phyloP scores from a whole-genome alignment of 2,113 vertebrate genomes.

The Pelmatolapia mariae region DNA sequence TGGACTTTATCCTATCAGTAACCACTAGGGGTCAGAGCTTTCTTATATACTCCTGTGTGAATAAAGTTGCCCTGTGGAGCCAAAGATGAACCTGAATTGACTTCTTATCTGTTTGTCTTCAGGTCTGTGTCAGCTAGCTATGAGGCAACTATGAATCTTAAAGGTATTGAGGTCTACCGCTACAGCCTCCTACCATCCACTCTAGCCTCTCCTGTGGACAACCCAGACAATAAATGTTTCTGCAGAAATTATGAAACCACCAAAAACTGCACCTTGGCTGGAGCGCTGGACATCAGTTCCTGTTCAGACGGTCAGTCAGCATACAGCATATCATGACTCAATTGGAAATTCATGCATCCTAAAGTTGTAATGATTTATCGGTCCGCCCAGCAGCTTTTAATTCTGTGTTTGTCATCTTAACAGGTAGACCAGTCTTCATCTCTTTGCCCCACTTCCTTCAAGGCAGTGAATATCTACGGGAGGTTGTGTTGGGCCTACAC shows the following conservation, averaged over 20 bases:
- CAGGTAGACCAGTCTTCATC: constrained; percentile 81
- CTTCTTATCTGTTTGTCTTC: background rate
- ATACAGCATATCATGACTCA: background rate
- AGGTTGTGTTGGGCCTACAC: constrained; percentile 68
- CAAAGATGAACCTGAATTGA: background rate
- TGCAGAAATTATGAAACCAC: constrained; percentile 66
- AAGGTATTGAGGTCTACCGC: constrained; percentile 86
- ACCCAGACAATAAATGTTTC: constrained; percentile 83
- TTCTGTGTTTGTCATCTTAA: background rate
- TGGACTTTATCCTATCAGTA: background rate
- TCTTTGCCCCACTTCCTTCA: constrained; percentile 91
- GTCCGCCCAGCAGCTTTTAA: background rate
- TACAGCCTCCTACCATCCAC: constrained; percentile 73
- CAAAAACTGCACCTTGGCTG: constrained; percentile 78
- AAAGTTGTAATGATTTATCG: background rate
- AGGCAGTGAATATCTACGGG: constrained; percentile 67
- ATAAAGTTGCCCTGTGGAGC: background rate
- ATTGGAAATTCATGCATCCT: background rate
- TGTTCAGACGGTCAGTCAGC: constrained; percentile 75
- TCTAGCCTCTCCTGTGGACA: constrained; percentile 76
- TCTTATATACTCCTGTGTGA: background rate
- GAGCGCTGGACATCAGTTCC: constrained; percentile 78
- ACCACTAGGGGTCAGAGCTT: constrained; percentile 54
- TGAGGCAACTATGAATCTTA: constrained; percentile 56
- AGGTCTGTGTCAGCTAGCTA: constrained; percentile 86